phyloP scores from a whole-genome alignment of 1,140 invertebrate genomes.

The Gryllus bimaculatus region DNA sequence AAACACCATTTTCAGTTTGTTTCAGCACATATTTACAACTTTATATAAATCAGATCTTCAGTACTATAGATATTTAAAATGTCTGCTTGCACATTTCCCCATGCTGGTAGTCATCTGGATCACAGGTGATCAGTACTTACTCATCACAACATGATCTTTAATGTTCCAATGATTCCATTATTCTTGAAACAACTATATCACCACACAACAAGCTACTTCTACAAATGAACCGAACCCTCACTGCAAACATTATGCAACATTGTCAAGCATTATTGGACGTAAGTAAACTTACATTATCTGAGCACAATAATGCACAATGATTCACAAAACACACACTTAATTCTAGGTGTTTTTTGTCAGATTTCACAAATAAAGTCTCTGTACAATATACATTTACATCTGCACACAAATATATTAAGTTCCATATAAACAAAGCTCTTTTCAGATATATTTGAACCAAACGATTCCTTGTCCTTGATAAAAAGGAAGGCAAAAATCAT shows the following conservation, averaged over 20 bases:
- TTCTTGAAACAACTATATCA: too few relatives aligned
- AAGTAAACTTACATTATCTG: not conserved
- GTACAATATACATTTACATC: slow-evolving; percentile 3
- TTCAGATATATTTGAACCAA: not conserved
- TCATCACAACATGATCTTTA: too few relatives aligned
- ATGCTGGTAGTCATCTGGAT: not conserved
- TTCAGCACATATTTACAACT: not conserved
- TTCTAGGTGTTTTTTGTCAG: not conserved
- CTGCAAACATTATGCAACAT: not conserved
- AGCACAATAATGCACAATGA: not conserved
- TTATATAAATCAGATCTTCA: not conserved
- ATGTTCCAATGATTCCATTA: too few relatives aligned
- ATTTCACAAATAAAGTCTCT: slow-evolving; percentile 10
- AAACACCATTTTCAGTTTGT: not conserved
- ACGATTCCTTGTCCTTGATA: not conserved
- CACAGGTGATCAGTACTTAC: not conserved
- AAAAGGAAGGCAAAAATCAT: not conserved
- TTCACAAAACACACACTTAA: not conserved
- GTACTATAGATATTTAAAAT: not conserved
- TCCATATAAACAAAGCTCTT: not conserved
- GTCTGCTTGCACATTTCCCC: not conserved
- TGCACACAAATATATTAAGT: slow-evolving; percentile 6
- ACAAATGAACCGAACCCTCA: not conserved
- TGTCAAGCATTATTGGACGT: not conserved
- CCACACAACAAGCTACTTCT: not conserved